Evolutionary conservation across 2,797 vertebrate species (phyloP).

Genomic region (Gymnopithys bicolor): DNA sequence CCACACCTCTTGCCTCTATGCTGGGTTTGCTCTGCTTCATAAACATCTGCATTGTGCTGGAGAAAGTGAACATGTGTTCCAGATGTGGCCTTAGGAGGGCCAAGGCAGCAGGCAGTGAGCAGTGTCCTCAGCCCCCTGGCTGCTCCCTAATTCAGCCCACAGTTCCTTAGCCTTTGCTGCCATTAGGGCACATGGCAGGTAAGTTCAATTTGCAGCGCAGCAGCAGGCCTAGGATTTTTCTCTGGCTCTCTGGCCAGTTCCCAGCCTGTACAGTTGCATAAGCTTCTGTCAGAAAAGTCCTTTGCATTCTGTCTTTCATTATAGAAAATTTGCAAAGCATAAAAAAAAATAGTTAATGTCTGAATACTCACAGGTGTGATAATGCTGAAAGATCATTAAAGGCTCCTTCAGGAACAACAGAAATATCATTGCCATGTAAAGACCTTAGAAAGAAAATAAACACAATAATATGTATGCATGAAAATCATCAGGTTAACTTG

Average conservation of each 20-base stretch:
- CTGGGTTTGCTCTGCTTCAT: not conserved
- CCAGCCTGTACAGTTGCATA: not conserved
- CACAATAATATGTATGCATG: not conserved
- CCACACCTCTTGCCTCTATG: too few species aligned
- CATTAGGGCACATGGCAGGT: not conserved
- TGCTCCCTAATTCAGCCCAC: not conserved
- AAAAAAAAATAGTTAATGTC: not conserved
- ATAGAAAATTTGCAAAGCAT: not conserved
- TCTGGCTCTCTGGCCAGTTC: not conserved
- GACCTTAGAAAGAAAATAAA: constrained; percentile 80
- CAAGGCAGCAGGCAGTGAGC: not conserved
- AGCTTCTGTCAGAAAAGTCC: not conserved
- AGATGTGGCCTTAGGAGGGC: not conserved
- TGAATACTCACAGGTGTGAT: constrained; percentile 92
- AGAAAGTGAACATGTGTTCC: not conserved
- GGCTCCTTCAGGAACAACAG: constrained; percentile 93
- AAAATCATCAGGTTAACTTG: not conserved
- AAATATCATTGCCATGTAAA: constrained; percentile 97
- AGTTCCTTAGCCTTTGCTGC: not conserved
- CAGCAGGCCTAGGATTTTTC: not conserved
- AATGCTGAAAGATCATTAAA: constrained; percentile 94
- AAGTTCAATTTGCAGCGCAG: not conserved
- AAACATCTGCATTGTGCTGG: not conserved
- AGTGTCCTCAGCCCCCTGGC: not conserved
- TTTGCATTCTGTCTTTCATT: not conserved